phyloP scores from a whole-genome alignment of 2,113 vertebrate genomes.

The Balaeniceps rex region DNA sequence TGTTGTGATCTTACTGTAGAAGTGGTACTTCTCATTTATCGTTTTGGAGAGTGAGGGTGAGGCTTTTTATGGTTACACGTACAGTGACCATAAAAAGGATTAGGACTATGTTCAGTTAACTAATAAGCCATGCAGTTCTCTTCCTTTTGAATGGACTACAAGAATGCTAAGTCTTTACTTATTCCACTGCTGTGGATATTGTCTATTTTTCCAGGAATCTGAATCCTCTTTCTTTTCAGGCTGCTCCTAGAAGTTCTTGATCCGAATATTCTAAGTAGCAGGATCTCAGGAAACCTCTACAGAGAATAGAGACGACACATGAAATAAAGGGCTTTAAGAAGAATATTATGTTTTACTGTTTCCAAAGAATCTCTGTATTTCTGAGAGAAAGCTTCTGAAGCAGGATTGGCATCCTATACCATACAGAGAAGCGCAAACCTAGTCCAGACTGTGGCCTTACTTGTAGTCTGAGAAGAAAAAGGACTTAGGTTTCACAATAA shows the following conservation, averaged over 20 bases:
- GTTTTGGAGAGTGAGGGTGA: not conserved
- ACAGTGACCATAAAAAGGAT: not conserved
- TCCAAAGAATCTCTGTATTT: not conserved
- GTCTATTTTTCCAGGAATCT: not conserved
- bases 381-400: not conserved
- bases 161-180: not conserved
- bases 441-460: not conserved
- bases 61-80: not conserved
- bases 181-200: not conserved
- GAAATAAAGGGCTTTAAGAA: not conserved
- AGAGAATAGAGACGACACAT: not conserved
- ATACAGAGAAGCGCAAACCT: not conserved
- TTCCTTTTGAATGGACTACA: not conserved
- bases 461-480: not conserved
- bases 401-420: not conserved
- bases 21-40: not conserved
- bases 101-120: not conserved
- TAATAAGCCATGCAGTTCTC: not conserved
- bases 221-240: not conserved
- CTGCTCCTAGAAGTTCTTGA: not conserved
- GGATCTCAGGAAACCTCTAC: not conserved
- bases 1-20: not conserved
- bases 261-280: not conserved
- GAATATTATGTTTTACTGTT: not conserved
- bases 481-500: not conserved